These are phyloP conservation scores for Polydrusus cervinus DNA, from an alignment of 2,888 invertebrate genomes.

Conservation along the genomic window DNA sequence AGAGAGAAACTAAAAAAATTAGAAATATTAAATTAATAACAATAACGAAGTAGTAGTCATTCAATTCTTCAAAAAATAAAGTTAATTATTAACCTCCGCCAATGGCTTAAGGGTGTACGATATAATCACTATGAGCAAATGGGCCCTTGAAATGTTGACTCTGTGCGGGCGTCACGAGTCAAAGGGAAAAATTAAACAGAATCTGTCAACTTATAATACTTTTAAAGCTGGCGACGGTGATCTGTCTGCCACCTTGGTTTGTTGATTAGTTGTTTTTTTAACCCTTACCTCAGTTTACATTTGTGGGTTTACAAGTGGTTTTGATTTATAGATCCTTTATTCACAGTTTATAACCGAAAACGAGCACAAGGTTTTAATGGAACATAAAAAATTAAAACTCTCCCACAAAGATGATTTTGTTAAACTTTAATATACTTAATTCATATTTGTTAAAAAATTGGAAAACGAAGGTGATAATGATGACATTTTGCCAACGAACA, in stretches of 20 bases:
- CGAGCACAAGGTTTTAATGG: neutral
- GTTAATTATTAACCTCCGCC: slow-evolving; percentile 4
- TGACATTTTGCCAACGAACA: no score
- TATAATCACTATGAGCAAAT: slow-evolving; percentile 56
- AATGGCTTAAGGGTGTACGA: slow-evolving; percentile 59
- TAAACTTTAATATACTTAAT: no score
- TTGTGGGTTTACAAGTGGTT: slow-evolving; percentile 43
- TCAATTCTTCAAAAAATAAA: no score
- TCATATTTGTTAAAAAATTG: no score
- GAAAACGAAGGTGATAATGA: no score
- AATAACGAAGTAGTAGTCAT: no score
- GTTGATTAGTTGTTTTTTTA: slow-evolving; percentile 52
- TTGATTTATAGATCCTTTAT: slow-evolving; percentile 30
- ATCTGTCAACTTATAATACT: slow-evolving; percentile 62
- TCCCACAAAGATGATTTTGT: neutral
- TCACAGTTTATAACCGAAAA: slow-evolving; percentile 9
- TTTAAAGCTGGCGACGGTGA: slow-evolving; percentile 57
- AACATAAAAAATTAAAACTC: neutral
- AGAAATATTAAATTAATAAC: no score
- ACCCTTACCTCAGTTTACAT: slow-evolving; percentile 40
- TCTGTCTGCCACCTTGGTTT: slow-evolving; percentile 55
- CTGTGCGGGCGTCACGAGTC: slow-evolving; percentile 64
- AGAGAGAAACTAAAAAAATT: no score
- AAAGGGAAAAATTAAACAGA: slow-evolving; percentile 65
- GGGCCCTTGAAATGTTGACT: slow-evolving; percentile 35